Percentiles rank a stretch among this genome's conserved stretches.
Evolutionary conservation across 2,888 invertebrate genomes (phyloP).

Genomic region (Cephonodes hylas): DNA sequence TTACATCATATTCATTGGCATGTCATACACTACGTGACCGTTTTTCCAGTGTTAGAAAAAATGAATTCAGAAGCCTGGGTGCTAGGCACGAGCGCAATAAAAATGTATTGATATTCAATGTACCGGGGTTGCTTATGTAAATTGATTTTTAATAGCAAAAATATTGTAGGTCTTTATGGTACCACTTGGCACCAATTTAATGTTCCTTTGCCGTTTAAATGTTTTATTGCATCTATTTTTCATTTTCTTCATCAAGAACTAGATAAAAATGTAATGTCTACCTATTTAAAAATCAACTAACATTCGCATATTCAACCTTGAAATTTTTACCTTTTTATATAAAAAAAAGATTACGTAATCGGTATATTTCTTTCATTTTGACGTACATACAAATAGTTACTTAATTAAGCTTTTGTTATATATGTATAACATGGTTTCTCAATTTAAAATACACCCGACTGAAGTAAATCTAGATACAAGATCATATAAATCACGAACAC

Average conservation of each 20-base stretch:
- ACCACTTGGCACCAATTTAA: neutral
- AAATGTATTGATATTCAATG: neutral
- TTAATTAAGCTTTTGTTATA: too few relatives aligned
- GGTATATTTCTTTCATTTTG: too few relatives aligned
- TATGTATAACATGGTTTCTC: too few relatives aligned
- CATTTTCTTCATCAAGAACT: neutral
- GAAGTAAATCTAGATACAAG: too few relatives aligned
- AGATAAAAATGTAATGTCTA: too few relatives aligned
- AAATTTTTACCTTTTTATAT: too few relatives aligned
- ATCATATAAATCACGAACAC: too few relatives aligned
- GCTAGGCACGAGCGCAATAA: constrained; percentile 3
- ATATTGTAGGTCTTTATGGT: neutral
- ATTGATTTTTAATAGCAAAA: neutral
- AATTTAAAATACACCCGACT: too few relatives aligned
- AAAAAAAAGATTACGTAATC: too few relatives aligned
- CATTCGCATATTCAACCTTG: too few relatives aligned
- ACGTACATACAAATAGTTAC: too few relatives aligned
- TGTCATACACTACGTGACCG: neutral
- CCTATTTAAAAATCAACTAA: too few relatives aligned
- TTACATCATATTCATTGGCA: neutral
- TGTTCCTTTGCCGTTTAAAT: neutral
- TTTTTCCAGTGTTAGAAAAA: neutral
- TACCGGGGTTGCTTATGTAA: neutral
- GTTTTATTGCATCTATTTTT: neutral
- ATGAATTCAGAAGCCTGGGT: neutral